Base-by-base conservation (phyloP, 1,140 invertebrate genomes). In the Bactericera cockerelli region DNA sequence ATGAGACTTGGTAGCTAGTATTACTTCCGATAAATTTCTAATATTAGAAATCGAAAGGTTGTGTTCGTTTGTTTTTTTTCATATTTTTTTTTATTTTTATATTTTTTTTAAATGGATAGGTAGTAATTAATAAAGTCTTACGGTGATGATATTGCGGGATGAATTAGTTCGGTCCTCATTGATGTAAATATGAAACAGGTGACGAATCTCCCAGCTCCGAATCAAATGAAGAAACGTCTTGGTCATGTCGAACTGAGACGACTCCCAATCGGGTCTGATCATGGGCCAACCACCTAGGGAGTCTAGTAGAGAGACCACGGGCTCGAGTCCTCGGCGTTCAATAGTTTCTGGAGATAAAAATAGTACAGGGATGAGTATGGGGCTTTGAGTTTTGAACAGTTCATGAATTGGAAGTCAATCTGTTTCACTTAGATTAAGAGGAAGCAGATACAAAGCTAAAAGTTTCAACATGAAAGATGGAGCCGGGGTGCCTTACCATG, bases 231-330 rank as follows among this genome's bases (percentile, higher is more conserved):
- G 61, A 19, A 63, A 26, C 31, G 67, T 63, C 3, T 63, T 64
- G 16, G 64, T 64, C 69, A 71, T 73, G 26, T 67, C 53, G 11
- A 66, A 68, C 1, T 58, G 22, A n/a, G 61, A 31, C 21, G 60
- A n/a, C 24, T 64, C 28, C 68, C 68, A 72, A 21, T 62, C 54
- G 1, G 49, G 24, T 39, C 63, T 62, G 0, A 68, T 62, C 61
- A 75, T 69, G 0, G 73, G 74, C 74, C 74, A 76, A 4, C 72
- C 72, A 2, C 74, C 74, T 26, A 64, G 67, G 6, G 58, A 26
- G 38, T 66, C 63, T 4, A 74, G n/a, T n/a, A 74, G 59, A 4
- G 66, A 59, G 4, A 64, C 55, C 25, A 75, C 54, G 2, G 68
- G 69, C 19, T 63, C 55, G 6, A 71, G 26, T 0, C 71, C 69